Conservation (phyloP, 2,888 invertebrate species). For the Atrina japonica region DNA sequence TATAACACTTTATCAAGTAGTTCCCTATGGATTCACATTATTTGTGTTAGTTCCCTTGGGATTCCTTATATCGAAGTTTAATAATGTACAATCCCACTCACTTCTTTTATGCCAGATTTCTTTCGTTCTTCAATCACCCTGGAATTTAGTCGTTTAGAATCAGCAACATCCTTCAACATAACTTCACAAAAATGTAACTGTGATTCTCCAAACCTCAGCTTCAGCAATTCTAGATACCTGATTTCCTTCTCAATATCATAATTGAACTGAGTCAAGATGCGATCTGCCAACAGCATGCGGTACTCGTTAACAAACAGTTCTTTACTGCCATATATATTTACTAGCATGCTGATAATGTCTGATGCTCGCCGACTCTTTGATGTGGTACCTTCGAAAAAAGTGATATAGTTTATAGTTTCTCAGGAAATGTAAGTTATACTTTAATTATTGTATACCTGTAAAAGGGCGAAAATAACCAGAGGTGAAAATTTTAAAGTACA, state of each 20-base stretch:
- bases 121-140: conserved; percentile 76
- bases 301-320: conserved; percentile 99
- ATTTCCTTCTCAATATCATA: conserved; percentile 86
- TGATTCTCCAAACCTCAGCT: conserved; percentile 95
- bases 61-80: no score
- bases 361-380: conserved; percentile 85
- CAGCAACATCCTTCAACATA: conserved; percentile 98
- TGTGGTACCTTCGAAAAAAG: conserved; percentile 82
- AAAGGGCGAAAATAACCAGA: no score
- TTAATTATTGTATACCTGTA: not conserved
- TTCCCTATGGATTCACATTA: no score
- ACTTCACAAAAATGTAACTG: conserved; percentile 98
- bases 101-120: conserved; percentile 35
- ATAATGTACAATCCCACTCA: no score
- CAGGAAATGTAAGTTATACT: no score
- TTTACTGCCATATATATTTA: conserved; percentile 98
- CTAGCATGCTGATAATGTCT: conserved; percentile 98
- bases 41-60: no score
- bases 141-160: conserved; percentile 95
- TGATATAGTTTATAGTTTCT: not conserved
- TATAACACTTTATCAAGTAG: no score
- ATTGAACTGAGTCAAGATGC: conserved; percentile 85
- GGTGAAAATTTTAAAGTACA: no score
- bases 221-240: conserved; percentile 94
- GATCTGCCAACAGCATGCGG: conserved; percentile 94